A percentile compares a stretch with the other conserved stretches of the same genome.
These are phyloP conservation scores for Ancistrus triradiatus DNA, from an alignment of 2,113 vertebrate genomes.

Conservation along the genomic window DNA sequence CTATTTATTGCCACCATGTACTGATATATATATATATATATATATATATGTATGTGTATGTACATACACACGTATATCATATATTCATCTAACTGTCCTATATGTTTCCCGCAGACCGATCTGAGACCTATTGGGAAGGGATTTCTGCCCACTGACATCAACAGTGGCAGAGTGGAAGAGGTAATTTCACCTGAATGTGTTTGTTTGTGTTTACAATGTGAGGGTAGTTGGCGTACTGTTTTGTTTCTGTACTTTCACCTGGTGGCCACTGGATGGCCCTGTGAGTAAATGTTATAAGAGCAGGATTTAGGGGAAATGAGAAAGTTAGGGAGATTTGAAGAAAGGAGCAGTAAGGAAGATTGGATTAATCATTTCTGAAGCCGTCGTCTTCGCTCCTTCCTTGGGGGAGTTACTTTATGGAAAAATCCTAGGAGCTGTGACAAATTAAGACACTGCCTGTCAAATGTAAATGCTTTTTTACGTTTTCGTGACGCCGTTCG, in stretches of 20 bases:
- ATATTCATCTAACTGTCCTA: too few species aligned
- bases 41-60: too few species aligned
- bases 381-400: neutral
- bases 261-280: slow-evolving; percentile 60
- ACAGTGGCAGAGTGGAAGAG: slow-evolving; percentile 91
- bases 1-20: too few species aligned
- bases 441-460: too few species aligned
- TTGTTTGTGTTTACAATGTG: neutral
- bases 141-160: slow-evolving; percentile 88
- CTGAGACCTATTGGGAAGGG: slow-evolving; percentile 89
- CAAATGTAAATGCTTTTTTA: too few species aligned
- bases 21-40: too few species aligned
- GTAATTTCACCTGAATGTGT: slow-evolving; percentile 57
- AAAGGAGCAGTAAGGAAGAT: slow-evolving; percentile 29
- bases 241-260: slow-evolving; percentile 26
- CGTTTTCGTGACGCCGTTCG: too few species aligned
- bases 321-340: too few species aligned
- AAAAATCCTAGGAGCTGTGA: too few species aligned
- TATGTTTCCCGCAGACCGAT: slow-evolving; percentile 89
- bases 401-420: neutral
- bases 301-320: neutral
- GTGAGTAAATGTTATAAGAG: neutral
- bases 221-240: too few species aligned
- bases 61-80: too few species aligned
- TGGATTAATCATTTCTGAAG: neutral